phyloP scores from a whole-genome alignment of 2,797 vertebrate genomes.

The Silurus lanzhouensis region DNA sequence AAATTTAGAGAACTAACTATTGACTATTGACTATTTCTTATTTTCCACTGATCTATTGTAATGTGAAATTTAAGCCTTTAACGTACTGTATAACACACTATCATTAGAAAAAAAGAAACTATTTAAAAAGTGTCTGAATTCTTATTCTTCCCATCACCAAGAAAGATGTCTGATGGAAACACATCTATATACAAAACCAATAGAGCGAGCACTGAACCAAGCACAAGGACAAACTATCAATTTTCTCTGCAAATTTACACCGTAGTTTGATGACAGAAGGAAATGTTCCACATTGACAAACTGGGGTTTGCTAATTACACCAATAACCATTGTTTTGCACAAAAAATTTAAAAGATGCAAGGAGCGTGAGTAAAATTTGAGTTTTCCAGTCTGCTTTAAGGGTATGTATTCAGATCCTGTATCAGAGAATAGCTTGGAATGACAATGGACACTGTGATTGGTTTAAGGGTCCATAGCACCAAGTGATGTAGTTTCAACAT shows the following conservation, averaged over 20 bases:
- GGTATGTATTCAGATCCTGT: not conserved
- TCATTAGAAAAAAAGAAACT: not conserved
- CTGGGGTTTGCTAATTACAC: not conserved
- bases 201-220: constrained; percentile 34
- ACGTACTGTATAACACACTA: no score
- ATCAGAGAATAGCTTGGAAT: not conserved
- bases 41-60: not conserved
- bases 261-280: constrained; percentile 13
- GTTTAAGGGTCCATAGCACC: not conserved
- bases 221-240: constrained; percentile 24
- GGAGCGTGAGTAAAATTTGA: not conserved
- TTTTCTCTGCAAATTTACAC: constrained; percentile 24
- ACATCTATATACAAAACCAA: constrained; percentile 30
- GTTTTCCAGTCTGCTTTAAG: not conserved
- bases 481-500: not conserved
- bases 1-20: no score
- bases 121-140: not conserved
- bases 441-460: not conserved
- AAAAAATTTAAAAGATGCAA: not conserved
- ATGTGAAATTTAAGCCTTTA: not conserved
- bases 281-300: constrained; percentile 25
- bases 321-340: not conserved
- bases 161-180: constrained; percentile 9
- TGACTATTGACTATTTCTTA: not conserved
- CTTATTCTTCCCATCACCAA: not conserved